Evolutionary conservation across 2,888 invertebrate genomes (phyloP).

Genomic region (Apamea sordens): DNA sequence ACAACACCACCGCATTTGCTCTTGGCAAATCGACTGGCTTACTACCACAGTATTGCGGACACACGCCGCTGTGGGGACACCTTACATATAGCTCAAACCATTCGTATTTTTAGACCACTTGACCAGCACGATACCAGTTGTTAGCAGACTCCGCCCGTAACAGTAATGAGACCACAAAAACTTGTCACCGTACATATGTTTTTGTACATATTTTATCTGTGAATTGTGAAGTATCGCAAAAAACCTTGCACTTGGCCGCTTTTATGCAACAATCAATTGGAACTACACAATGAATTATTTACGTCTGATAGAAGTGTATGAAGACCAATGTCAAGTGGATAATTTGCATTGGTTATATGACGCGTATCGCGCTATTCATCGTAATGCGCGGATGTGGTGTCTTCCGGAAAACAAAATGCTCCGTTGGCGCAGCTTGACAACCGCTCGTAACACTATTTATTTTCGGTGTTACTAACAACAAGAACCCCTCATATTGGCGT

Average conservation of each 20-base stretch:
- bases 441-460: slow-evolving; percentile 62
- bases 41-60: slow-evolving; percentile 44
- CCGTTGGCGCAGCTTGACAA: slow-evolving; percentile 54
- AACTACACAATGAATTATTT: slow-evolving; percentile 56
- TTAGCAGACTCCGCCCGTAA: slow-evolving; percentile 20
- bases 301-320: slow-evolving; percentile 52
- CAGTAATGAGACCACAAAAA: slow-evolving; percentile 23
- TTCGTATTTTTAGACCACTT: slow-evolving; percentile 52
- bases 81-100: slow-evolving; percentile 49
- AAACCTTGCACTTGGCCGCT: slow-evolving; percentile 68
- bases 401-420: slow-evolving; percentile 55
- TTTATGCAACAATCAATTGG: slow-evolving; percentile 51
- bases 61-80: slow-evolving; percentile 40
- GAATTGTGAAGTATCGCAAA: slow-evolving; percentile 33
- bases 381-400: slow-evolving; percentile 42
- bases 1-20: slow-evolving; percentile 67
- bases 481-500: slow-evolving; percentile 16
- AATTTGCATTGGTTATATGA: slow-evolving; percentile 61
- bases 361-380: slow-evolving; percentile 44
- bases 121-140: slow-evolving; percentile 31
- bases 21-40: slow-evolving; percentile 66
- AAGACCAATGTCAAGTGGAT: slow-evolving; percentile 69
- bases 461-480: slow-evolving; percentile 68
- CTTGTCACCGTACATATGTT: slow-evolving; percentile 8
- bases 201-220: slow-evolving; percentile 15